Conservation (phyloP, 2,797 vertebrate species). For the Rhinatrema bivittatum region DNA sequence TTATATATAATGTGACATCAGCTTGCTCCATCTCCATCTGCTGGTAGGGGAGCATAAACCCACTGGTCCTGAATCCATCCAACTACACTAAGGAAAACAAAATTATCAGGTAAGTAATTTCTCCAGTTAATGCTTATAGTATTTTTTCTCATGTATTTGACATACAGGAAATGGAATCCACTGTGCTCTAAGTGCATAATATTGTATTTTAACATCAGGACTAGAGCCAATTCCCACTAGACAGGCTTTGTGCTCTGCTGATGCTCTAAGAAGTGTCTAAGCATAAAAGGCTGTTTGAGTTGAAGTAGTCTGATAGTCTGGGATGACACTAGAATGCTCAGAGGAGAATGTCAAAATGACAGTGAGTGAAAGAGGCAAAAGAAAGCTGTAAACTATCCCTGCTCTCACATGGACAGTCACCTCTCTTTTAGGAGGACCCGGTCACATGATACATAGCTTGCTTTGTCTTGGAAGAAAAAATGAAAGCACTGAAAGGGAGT, state of each 20-base stretch:
- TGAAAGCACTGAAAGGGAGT: constrained; percentile 35
- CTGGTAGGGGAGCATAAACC: too few species aligned
- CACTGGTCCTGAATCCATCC: too few species aligned
- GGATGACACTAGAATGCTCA: constrained; percentile 55
- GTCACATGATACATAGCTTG: constrained; percentile 29
- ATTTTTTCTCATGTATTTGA: constrained; percentile 35
- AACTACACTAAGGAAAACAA: too few species aligned
- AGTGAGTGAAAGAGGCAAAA: constrained; percentile 41
- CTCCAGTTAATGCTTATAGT: too few species aligned
- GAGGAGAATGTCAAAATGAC: constrained; percentile 53
- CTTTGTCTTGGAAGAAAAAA: constrained; percentile 41
- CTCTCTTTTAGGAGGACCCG: constrained; percentile 39
- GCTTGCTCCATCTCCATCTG: too few species aligned
- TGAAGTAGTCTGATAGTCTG: constrained; percentile 45
- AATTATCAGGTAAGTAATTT: too few species aligned
- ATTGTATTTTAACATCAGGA: constrained; percentile 60
- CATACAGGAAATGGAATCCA: constrained; percentile 30
- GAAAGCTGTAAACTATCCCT: constrained; percentile 22
- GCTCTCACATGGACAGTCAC: constrained; percentile 31
- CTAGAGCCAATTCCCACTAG: constrained; percentile 46
- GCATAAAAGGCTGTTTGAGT: constrained; percentile 56
- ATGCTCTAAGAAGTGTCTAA: constrained; percentile 50
- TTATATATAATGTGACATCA: too few species aligned
- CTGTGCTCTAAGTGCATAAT: constrained; percentile 33
- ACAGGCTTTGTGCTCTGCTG: constrained; percentile 50